Conservation (phyloP, 2,113 vertebrate species). For the Brachypteracias leptosomus region DNA sequence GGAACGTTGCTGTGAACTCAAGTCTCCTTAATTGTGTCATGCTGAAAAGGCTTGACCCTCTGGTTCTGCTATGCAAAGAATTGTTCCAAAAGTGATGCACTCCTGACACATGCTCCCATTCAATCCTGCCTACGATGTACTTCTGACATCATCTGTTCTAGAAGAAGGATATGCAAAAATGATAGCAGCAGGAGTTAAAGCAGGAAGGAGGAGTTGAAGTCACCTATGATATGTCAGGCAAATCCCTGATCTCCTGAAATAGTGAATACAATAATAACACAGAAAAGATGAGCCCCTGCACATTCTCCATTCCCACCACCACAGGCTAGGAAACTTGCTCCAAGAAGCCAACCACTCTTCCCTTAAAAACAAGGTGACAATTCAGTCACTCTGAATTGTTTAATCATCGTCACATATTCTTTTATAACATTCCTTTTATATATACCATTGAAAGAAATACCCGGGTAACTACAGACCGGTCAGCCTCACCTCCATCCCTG, state of each 20-base stretch:
- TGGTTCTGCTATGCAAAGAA: neutral
- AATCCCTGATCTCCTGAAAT: neutral
- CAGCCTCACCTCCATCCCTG: too few relatives aligned
- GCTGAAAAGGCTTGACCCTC: neutral
- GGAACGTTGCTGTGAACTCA: neutral
- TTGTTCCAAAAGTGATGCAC: neutral
- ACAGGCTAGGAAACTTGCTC: neutral
- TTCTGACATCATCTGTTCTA: neutral
- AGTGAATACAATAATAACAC: neutral
- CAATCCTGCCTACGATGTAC: neutral
- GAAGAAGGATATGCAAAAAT: neutral
- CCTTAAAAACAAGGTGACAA: neutral
- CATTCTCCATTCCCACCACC: neutral
- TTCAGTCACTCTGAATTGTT: neutral
- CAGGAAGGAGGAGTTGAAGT: neutral
- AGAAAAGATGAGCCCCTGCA: neutral
- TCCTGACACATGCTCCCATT: neutral
- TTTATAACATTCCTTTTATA: neutral
- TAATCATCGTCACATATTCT: neutral
- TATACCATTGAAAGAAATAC: neutral
- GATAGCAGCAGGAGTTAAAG: neutral
- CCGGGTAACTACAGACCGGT: too few relatives aligned
- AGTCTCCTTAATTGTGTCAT: neutral
- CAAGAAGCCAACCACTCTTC: neutral
- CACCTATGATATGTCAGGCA: neutral